These are phyloP conservation scores for Tachyglossus aculeatus DNA, from an alignment of 2,797 vertebrate species.

Conservation along the genomic window DNA sequence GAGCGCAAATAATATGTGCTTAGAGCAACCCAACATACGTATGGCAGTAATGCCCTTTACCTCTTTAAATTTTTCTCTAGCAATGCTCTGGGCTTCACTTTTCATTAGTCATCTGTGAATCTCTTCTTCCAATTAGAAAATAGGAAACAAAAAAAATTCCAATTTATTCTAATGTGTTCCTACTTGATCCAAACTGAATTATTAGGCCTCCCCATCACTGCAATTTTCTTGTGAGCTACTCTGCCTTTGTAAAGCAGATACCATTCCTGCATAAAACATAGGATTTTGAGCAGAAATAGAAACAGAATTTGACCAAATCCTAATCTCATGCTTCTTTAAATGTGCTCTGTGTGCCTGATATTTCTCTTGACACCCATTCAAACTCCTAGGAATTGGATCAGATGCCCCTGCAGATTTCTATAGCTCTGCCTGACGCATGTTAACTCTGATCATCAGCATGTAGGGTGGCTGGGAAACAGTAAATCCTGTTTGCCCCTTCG, in stretches of 20 bases:
- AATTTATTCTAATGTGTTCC: neutral
- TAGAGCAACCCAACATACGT: neutral
- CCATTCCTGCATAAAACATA: neutral
- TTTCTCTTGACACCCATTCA: neutral
- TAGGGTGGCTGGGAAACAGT: constrained; percentile 33
- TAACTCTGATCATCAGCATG: neutral
- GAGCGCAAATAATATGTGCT: neutral
- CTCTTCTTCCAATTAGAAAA: neutral
- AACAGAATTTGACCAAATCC: neutral
- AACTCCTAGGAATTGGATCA: neutral
- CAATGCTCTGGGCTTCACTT: neutral
- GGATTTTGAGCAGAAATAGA: neutral
- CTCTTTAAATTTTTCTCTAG: constrained; percentile 3
- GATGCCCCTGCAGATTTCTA: neutral
- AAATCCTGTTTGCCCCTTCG: constrained; percentile 47
- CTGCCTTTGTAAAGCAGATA: neutral
- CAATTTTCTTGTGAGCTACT: neutral
- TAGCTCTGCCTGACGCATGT: neutral
- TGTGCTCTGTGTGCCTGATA: neutral
- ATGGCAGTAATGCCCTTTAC: neutral
- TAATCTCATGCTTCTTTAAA: neutral
- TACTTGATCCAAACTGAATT: too few relatives aligned
- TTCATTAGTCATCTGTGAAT: neutral
- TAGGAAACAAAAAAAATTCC: neutral
- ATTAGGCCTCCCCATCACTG: too few relatives aligned